Evolutionary conservation across 1,140 invertebrate species (phyloP).

Genomic region (Drosophila orosa): DNA sequence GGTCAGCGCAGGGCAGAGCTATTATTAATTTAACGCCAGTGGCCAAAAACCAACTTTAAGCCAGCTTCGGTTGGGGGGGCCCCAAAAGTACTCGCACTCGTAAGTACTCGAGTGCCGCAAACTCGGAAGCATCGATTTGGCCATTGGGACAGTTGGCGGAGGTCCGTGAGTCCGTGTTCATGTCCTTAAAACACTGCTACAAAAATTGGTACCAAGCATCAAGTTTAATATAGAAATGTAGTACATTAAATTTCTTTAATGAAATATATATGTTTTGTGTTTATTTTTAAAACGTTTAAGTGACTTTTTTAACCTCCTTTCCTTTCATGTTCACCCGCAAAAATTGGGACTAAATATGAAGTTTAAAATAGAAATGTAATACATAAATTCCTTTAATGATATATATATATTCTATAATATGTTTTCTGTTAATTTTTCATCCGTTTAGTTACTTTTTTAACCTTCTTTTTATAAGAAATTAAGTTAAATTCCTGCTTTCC

Average conservation of each 20-base stretch:
- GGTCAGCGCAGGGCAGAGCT: background rate
- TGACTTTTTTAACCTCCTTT: too few relatives aligned
- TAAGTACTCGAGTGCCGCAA: slow-evolving; percentile 34
- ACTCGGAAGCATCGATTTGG: slow-evolving; percentile 43
- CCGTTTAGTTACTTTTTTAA: too few relatives aligned
- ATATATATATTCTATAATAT: too few relatives aligned
- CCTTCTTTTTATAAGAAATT: too few relatives aligned
- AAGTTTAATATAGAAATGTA: background rate
- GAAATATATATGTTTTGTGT: background rate
- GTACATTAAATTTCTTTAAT: background rate
- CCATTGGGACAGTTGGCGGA: slow-evolving; percentile 46
- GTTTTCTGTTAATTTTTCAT: background rate
- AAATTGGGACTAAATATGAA: background rate
- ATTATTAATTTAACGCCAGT: slow-evolving; percentile 42
- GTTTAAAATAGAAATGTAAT: background rate
- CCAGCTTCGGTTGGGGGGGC: background rate
- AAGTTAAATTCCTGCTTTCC: background rate
- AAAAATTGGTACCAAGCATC: background rate
- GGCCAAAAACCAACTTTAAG: slow-evolving; percentile 27
- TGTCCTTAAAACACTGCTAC: background rate
- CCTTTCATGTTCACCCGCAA: too few relatives aligned
- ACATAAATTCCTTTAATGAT: background rate
- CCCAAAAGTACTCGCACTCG: slow-evolving; percentile 15
- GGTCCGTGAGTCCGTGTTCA: slow-evolving; percentile 4
- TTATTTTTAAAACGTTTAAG: too few relatives aligned